Evolutionary conservation across 2,888 invertebrate genomes (phyloP).

Genomic region (Zaprionus lineosus): DNA sequence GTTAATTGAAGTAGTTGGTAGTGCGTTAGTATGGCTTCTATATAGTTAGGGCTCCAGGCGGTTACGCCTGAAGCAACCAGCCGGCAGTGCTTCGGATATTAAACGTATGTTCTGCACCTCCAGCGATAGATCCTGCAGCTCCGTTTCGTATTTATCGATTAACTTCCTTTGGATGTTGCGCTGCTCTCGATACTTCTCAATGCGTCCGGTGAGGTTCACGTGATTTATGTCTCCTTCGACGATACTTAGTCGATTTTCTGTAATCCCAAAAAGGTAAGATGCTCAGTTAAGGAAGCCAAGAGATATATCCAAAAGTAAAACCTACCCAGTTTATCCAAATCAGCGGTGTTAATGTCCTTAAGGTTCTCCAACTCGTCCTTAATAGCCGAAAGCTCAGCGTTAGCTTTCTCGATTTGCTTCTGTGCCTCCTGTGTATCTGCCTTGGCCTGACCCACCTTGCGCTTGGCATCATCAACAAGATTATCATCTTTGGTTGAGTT

Average conservation of each 20-base stretch:
- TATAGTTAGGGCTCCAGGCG: slow-evolving; percentile 86
- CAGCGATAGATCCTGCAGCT: slow-evolving; percentile 86
- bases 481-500: slow-evolving; percentile 88
- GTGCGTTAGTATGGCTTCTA: slow-evolving; percentile 23
- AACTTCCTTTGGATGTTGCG: slow-evolving; percentile 88
- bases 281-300: neutral
- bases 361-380: slow-evolving; percentile 89
- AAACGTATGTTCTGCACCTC: slow-evolving; percentile 93
- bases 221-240: slow-evolving; percentile 88
- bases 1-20: slow-evolving; percentile 73
- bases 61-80: slow-evolving; percentile 90
- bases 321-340: slow-evolving; percentile 86
- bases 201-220: slow-evolving; percentile 89
- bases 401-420: slow-evolving; percentile 91
- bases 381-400: slow-evolving; percentile 90
- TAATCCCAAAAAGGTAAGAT: neutral
- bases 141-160: slow-evolving; percentile 91
- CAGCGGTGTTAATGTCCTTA: slow-evolving; percentile 88
- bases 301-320: neutral
- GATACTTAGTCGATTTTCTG: slow-evolving; percentile 87
- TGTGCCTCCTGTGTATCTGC: slow-evolving; percentile 91
- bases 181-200: slow-evolving; percentile 89
- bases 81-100: slow-evolving; percentile 92
- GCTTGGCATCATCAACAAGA: slow-evolving; percentile 88
- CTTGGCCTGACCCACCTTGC: slow-evolving; percentile 93